Evolutionary conservation across 2,888 invertebrate genomes (phyloP), one percentile per base, ranked within the genome.

Genomic region (Platycnemis pennipes): DNA sequence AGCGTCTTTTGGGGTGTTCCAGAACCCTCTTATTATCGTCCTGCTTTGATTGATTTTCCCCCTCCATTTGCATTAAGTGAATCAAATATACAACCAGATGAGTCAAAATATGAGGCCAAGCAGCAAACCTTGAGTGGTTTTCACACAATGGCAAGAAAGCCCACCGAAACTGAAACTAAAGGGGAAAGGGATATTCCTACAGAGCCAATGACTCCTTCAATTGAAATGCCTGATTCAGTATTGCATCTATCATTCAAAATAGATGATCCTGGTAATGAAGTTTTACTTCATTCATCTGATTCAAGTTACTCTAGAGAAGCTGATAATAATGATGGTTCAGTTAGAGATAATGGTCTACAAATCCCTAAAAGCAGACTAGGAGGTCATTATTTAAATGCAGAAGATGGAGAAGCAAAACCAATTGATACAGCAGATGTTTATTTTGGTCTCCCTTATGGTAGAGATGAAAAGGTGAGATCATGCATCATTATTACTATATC

Each of bases 1-100:
- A 89, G 88, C 19, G 88, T 89, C 11, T 89, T 89, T 26, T 89
- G 88, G 88, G 88, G 88, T 53, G 88, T 89, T 37, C 88, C 88
- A 19, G 88, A 89, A 53, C 88, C 88, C 4, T n/a, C 53, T 37
- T 89, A 53, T 37, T 13, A 89, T 37, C 49, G 88, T 19, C 88
- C 88, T 37, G 88, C 88, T 2, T 89, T 89, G 53, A 37, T 89
- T 89, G 88, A 89, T 53, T 89, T 89, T 45, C 88, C 88, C 37
- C 88, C 53, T 16, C 46, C 88, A 37, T 89, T 89, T 89, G 31
- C 88, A 53, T 49, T 13, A 16, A 77, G 77, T 11, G 37, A 77
- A 8, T n/a, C 77, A 8, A 1, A 2, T 26, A 26, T 26, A 4
- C 7, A n/a, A 3, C 5, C 63, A 63, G 26, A 26, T 63, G 37